Conservation (phyloP, 2,113 vertebrate species). For the Hypanus sabinus region DNA sequence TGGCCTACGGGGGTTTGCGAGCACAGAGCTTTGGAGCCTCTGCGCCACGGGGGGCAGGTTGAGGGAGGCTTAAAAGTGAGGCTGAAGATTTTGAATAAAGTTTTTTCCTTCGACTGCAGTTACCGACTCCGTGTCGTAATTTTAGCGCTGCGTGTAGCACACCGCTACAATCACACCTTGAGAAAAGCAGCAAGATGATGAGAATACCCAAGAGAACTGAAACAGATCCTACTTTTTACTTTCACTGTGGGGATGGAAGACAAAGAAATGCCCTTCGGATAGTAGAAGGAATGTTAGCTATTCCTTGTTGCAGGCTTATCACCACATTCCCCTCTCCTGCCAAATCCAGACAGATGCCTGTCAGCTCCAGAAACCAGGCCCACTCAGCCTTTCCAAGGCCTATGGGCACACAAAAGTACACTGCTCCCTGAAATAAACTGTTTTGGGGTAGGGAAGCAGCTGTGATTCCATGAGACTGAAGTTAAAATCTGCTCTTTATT, state of each 20-base stretch:
- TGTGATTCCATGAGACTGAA: background rate
- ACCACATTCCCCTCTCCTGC: background rate
- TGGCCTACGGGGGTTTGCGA: too few relatives aligned
- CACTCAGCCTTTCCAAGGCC: background rate
- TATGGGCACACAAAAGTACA: background rate
- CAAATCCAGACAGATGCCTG: background rate
- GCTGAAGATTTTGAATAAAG: too few relatives aligned
- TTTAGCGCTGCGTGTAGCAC: too few relatives aligned
- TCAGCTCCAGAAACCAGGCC: background rate
- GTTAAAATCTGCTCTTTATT: background rate
- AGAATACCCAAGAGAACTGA: background rate
- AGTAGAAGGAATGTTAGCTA: background rate
- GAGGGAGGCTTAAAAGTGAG: too few relatives aligned
- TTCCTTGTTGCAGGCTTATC: background rate
- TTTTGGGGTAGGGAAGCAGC: background rate
- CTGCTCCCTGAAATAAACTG: background rate
- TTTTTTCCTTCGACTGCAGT: too few relatives aligned
- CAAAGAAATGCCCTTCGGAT: background rate
- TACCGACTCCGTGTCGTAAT: too few relatives aligned
- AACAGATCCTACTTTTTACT: background rate
- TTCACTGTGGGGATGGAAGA: background rate
- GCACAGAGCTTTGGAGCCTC: too few relatives aligned
- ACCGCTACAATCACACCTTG: too few relatives aligned
- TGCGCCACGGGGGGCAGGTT: too few relatives aligned
- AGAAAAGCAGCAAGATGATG: background rate